A percentile compares a stretch with the other conserved stretches of the same genome.
phyloP scores from a whole-genome alignment of 1,140 invertebrate genomes.

The Galendromus occidentalis region DNA sequence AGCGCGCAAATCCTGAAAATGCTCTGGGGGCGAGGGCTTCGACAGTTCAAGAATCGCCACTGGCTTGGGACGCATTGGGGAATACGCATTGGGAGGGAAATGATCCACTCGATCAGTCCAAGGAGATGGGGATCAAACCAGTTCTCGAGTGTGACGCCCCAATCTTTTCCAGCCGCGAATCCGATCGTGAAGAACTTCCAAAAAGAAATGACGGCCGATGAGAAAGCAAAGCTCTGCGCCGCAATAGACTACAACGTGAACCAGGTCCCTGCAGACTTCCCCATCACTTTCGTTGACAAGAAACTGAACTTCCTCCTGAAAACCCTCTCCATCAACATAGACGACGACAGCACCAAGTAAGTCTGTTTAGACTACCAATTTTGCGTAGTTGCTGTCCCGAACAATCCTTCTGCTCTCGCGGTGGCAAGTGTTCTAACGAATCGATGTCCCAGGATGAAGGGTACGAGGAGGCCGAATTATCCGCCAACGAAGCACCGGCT shows the following conservation, averaged over 20 bases:
- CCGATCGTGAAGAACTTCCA: constrained; percentile 52
- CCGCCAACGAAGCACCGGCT: neutral
- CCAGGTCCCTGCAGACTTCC: constrained; percentile 47
- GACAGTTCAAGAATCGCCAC: too few species aligned
- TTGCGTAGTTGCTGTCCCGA: too few species aligned
- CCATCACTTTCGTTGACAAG: constrained; percentile 53
- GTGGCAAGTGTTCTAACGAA: neutral
- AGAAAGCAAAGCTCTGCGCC: constrained; percentile 73
- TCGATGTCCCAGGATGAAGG: neutral
- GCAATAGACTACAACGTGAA: constrained; percentile 91
- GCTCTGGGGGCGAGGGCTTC: too few species aligned
- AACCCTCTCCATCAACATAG: constrained; percentile 38
- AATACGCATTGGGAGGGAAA: too few species aligned
- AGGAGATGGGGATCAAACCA: too few species aligned
- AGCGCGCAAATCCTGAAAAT: too few species aligned
- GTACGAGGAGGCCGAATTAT: constrained; percentile 1
- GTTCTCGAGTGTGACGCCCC: too few species aligned
- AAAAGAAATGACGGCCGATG: constrained; percentile 69
- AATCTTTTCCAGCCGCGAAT: neutral
- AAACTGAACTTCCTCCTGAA: constrained; percentile 44
- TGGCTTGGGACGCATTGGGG: too few species aligned
- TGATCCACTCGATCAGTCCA: too few species aligned
- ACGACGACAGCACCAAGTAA: constrained; percentile 29
- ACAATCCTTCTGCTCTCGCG: too few species aligned
- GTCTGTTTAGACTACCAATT: constrained; percentile 15